These are phyloP conservation scores for Frankliniella intonsa DNA, from an alignment of 2,888 invertebrate species.

Conservation along the genomic window DNA sequence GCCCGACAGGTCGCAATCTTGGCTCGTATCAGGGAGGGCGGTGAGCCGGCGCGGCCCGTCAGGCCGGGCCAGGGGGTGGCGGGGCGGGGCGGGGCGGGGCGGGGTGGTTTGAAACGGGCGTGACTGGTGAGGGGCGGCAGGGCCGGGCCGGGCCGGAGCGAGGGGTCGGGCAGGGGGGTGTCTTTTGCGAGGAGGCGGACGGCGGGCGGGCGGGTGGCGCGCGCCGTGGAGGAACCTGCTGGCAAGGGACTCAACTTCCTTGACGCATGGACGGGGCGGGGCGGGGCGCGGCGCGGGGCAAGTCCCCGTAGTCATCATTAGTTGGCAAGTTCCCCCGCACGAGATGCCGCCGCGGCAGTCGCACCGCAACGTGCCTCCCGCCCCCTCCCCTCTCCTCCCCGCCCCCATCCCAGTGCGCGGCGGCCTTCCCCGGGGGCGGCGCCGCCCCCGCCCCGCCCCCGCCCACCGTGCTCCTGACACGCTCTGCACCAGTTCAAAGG, in stretches of 20 bases:
- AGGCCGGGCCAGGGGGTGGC: too few relatives aligned
- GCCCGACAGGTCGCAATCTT: neutral
- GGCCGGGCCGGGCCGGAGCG: too few relatives aligned
- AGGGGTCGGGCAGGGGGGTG: too few relatives aligned
- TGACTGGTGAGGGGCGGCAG: too few relatives aligned
- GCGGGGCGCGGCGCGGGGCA: neutral
- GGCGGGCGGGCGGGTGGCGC: too few relatives aligned
- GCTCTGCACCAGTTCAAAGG: conserved; percentile 18
- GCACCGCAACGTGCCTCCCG: neutral
- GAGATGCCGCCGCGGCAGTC: neutral
- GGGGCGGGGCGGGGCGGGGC: too few relatives aligned
- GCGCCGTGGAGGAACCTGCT: neutral
- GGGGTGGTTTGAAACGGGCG: too few relatives aligned
- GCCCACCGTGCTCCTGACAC: neutral
- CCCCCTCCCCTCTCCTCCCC: neutral
- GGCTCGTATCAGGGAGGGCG: neutral
- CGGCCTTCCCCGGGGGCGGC: too few relatives aligned
- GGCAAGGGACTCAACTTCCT: conserved; percentile 17
- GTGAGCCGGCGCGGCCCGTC: neutral
- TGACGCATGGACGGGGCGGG: conserved; percentile 11
- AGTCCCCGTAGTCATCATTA: conserved; percentile 4
- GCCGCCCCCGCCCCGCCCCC: neutral
- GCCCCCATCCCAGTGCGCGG: neutral
- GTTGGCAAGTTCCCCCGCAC: conserved; percentile 5
- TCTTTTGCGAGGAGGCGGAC: too few relatives aligned